Base-by-base conservation (phyloP, 2,113 vertebrate species). In the Dromiciops gliroides region DNA sequence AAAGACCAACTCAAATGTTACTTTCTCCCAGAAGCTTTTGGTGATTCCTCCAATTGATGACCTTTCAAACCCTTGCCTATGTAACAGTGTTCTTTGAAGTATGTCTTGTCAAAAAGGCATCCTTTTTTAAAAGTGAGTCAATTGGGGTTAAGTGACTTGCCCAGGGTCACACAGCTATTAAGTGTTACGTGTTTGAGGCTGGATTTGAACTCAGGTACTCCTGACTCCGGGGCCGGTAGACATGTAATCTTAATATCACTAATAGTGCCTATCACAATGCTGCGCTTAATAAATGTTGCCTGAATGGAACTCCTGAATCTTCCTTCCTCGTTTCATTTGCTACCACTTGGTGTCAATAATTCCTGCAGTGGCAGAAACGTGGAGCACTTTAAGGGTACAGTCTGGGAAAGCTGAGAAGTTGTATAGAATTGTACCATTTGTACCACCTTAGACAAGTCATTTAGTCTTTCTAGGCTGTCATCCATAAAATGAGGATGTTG, bases 281-380 rank as follows among this genome's bases (percentile, higher is more conserved):
- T 44, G 37, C 44, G 16, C n/a, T 83, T 83, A 83, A 83, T 22
- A 23, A 83, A 44, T 83, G n/a, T 83, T 44, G n/a, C n/a, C 19
- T 44, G n/a, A 44, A 83, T 2, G n/a, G 37, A 83, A 83, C 67
- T 75, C 56, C 31, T n/a, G 60, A 44, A 83, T 75, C n/a, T 19
- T 83, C 67, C 67, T 83, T 83, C 67, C 90, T 90, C 56, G 75
- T 89, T 90, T 31, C 14, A 91, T n/a, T 91, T 50, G 88, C 49
- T 52, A 5, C 6, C 67, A 83, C 37, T 83, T 48, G n/a, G 92
- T 88, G 89, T 53, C 37, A 56, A 28, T 0, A 16, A 83, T 44
- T 83, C 16, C n/a, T 44, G 51, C 37, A 89, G 90, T 90, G 24
- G 23, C 50, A 95, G 51, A 95, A 12, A 23, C 2, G 7, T 10